phyloP scores from a whole-genome alignment of 1,140 invertebrate genomes.

The Radopholus similis region DNA sequence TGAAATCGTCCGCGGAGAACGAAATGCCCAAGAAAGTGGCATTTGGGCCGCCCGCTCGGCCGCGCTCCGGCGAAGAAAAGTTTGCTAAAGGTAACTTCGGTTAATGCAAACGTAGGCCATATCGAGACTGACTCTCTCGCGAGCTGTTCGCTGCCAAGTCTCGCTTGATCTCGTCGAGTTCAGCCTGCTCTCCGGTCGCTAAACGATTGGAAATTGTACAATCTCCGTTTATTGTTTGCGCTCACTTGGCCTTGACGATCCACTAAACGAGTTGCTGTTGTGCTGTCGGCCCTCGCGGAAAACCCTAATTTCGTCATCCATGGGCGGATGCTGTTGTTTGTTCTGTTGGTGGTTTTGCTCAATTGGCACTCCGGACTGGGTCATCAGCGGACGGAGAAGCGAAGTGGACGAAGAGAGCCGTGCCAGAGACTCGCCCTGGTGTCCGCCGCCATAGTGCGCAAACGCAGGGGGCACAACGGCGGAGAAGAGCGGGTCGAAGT shows the following conservation, averaged over 20 bases:
- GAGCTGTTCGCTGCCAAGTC: constrained; percentile 8
- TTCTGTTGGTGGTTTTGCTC: neutral
- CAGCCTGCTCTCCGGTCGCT: constrained; percentile 7
- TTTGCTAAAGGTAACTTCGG: neutral
- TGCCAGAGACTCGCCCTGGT: neutral
- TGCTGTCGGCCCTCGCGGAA: constrained; percentile 1
- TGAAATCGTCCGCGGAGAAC: constrained; percentile 5
- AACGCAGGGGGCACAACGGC: neutral
- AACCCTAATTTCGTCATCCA: constrained; percentile 5
- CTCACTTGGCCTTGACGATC: constrained; percentile 7
- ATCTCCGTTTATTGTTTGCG: neutral
- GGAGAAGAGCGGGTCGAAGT: neutral
- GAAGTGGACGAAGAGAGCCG: neutral
- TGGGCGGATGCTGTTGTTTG: neutral
- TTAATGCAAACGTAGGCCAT: neutral
- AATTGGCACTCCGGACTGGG: too few relatives aligned
- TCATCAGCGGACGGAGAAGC: too few relatives aligned
- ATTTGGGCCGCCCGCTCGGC: neutral
- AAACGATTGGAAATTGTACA: neutral
- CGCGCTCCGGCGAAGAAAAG: neutral
- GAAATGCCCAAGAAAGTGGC: constrained; percentile 8
- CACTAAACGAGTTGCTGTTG: constrained; percentile 17
- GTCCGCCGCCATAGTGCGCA: neutral
- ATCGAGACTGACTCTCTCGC: neutral
- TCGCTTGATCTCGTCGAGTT: constrained; percentile 5